Conservation (phyloP, 2,113 vertebrate genomes). For the Apteryx owenii region DNA sequence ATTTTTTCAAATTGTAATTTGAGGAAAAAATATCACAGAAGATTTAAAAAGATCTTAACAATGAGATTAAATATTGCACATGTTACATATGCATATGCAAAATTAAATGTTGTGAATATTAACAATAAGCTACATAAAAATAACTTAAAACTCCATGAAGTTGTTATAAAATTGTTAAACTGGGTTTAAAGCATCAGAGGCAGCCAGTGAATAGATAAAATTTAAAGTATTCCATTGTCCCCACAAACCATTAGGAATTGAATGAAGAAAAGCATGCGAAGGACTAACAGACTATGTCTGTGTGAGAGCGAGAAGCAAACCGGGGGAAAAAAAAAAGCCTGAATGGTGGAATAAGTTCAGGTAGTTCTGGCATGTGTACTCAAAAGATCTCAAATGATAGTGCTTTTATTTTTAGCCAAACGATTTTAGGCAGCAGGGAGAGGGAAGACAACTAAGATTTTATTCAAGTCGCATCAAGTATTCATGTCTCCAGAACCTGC, state of each 20-base stretch:
- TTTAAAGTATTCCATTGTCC: neutral
- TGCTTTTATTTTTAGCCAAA: neutral
- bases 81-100: fast-evolving
- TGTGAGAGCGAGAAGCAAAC: neutral
- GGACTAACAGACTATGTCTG: fast-evolving
- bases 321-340: neutral
- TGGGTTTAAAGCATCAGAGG: neutral
- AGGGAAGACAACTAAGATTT: neutral
- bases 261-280: neutral
- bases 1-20: neutral
- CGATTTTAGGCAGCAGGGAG: neutral
- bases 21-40: fast-evolving
- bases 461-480: neutral
- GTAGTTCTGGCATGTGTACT: neutral
- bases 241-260: neutral
- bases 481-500: neutral
- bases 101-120: neutral
- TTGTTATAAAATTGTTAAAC: neutral
- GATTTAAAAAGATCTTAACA: neutral
- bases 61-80: neutral
- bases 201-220: neutral
- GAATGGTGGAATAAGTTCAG: neutral
- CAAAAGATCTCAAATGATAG: neutral
- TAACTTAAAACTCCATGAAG: neutral
- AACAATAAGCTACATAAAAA: neutral